Evolutionary conservation across 2,113 vertebrate species (phyloP), one percentile per base, ranked within the genome.

Genomic region (Mormyrus lacerda): DNA sequence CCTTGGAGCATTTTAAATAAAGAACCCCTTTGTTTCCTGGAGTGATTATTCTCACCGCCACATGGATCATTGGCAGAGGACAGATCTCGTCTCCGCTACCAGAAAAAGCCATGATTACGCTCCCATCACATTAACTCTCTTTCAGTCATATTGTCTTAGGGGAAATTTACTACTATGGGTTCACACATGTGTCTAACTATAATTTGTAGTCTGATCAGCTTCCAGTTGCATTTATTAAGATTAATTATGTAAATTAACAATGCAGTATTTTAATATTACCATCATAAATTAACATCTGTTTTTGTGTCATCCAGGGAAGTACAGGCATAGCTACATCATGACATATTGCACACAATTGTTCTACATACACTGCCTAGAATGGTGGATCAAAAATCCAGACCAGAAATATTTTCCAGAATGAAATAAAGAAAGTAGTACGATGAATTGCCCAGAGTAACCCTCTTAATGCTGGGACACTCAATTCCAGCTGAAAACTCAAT

Each of bases 1-100:
- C 76, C 76, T 89, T 89, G 48, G 35, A 83, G 88, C 50, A 5
- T 44, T 83, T 89, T 58, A 39, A 89, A 58, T 51, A 89, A 89
- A 58, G 19, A 76, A 17, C 48, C 73, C 50, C 9, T 89, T 89
- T 51, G 73, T 83, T 89, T 83, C 73, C 76, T 17, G 24, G 35
- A 84, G 48, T 84, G 50, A 53, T 55, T 89, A 53, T 89, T 89
- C 19, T 84, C 21, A 50, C 76, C 50, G 5, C 76, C 35, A 44
- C 50, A 76, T 42, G 39, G 88, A 83, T 50, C 73, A 44, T 76
- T 55, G 88, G 53, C 19, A 35, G 69, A 69, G 87, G 44, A 48
- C 45, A 31, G 42, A 48, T 58, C 69, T 87, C 86, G 8, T 50
- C 35, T 76, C 88, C n/a, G 48, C 50, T 88, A 89, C 47, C 73